Conservation (phyloP, 1,140 invertebrate species). For the Drosophila grimshawi region DNA sequence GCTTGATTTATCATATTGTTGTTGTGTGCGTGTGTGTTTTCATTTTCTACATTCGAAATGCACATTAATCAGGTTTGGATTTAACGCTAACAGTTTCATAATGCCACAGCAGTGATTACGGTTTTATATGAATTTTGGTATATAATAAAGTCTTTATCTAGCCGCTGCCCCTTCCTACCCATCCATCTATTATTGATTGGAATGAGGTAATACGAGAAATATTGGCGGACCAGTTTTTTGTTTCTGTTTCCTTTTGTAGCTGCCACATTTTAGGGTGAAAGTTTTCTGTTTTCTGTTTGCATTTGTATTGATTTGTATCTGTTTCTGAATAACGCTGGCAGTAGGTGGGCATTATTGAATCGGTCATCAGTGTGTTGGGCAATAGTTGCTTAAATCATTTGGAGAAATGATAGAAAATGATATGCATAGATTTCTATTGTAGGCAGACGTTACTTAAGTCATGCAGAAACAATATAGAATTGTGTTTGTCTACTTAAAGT, state of each 20-base stretch:
- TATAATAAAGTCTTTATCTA: conserved; percentile 34
- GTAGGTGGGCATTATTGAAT: conserved; percentile 65
- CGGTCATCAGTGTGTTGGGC: conserved; percentile 2
- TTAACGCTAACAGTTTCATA: conserved; percentile 17
- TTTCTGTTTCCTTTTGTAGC: conserved; percentile 29
- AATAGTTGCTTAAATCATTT: conserved; percentile 18
- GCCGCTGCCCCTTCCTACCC: background rate
- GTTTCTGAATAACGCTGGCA: conserved; percentile 28
- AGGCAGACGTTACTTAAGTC: background rate
- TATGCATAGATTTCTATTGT: conserved; percentile 1
- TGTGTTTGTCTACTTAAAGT: conserved; percentile 1
- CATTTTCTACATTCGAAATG: conserved; percentile 40
- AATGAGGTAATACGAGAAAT: conserved; percentile 69
- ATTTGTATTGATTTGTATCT: conserved; percentile 44
- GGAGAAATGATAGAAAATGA: conserved; percentile 43
- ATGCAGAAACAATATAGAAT: background rate
- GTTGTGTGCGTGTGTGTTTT: conserved; percentile 23
- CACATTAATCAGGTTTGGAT: conserved; percentile 45
- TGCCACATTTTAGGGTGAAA: conserved; percentile 57
- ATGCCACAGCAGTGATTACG: conserved; percentile 31
- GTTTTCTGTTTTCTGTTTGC: conserved; percentile 42
- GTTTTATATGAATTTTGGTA: conserved; percentile 27
- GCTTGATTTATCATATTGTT: conserved; percentile 16
- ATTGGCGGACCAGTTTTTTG: conserved; percentile 73
- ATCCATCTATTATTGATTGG: conserved; percentile 13